A percentile compares a stretch with the other conserved stretches of the same genome.
phyloP scores from a whole-genome alignment of 2,888 invertebrate genomes.

The Biston stratarius region DNA sequence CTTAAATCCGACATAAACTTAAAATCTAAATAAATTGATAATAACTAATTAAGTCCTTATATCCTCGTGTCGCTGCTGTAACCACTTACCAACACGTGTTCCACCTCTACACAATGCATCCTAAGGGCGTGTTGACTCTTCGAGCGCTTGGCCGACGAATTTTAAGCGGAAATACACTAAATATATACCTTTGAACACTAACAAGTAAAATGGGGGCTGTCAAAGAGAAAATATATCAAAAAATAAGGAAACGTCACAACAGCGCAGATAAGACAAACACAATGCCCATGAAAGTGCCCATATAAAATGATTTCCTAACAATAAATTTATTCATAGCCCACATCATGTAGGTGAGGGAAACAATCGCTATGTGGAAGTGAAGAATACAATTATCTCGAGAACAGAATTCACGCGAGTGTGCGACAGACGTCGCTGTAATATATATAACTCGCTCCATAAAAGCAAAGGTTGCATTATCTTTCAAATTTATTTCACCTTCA shows the following conservation, averaged over 20 bases:
- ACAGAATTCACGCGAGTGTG: constrained; percentile 39
- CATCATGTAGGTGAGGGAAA: constrained; percentile 23
- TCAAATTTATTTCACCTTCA: constrained; percentile 39
- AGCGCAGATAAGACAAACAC: constrained; percentile 23
- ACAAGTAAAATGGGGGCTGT: constrained; percentile 4
- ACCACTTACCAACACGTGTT: too few relatives aligned
- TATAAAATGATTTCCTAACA: constrained; percentile 32
- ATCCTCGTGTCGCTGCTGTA: too few relatives aligned
- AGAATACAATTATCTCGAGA: constrained; percentile 41
- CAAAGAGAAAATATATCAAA: constrained; percentile 21
- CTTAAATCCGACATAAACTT: too few relatives aligned
- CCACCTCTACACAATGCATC: too few relatives aligned
- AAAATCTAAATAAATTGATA: too few relatives aligned
- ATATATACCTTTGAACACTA: too few relatives aligned
- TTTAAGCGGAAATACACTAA: too few relatives aligned
- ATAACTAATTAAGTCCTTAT: too few relatives aligned
- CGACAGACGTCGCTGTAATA: constrained; percentile 24
- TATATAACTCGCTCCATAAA: constrained; percentile 33
- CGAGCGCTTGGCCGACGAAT: too few relatives aligned
- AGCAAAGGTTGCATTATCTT: constrained; percentile 37
- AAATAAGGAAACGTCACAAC: constrained; percentile 21
- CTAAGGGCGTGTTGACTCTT: too few relatives aligned
- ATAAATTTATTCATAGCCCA: constrained; percentile 33
- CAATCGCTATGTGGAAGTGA: constrained; percentile 27
- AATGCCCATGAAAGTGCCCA: constrained; percentile 25